Base-by-base conservation (phyloP, 2,888 invertebrate genomes). In the Pediacus dermestoides region DNA sequence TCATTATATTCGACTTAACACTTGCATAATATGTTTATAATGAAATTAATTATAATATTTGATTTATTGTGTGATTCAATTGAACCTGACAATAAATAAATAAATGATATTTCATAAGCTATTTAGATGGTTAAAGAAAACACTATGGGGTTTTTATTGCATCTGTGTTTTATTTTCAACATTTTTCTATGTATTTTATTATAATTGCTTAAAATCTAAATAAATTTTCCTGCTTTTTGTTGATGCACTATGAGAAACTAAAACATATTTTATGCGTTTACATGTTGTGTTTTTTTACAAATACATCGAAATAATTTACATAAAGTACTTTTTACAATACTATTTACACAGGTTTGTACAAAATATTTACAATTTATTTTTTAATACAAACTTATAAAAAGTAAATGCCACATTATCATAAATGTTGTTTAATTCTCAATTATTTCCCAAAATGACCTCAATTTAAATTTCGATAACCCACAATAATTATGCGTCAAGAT, bases 1-100 rank as follows among this genome's bases (percentile, higher is more conserved):
- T 13, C 28, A 62, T 63, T 63, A 62, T 59, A 53, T 61, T 58
- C 58, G 48, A 60, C 55, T 59, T 59, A 60, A 58, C 60, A 57
- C 59, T 57, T 46, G 44, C 42, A 27, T 34, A 34, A 38, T 44
- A 39, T 34, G 42, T 39, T 39, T 46, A 42, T 48, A 42, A 41
- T 43, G 40, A 48, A 45, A 37, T 35, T 48, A 46, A 50, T 50
- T 48, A 44, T 50, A 46, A 42, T 40, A 34, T 27, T 40, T 49
- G 48, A 49, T 50, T 50, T 49, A 49, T 44, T 32, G 34, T 16
- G 16, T 21, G 23, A 9, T 39, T 37, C 21, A 28, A 28, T 3
- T 3, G 11, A 14, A 28, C 14, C 28, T 28, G 28, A 28, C 28
- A 28, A 32, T 23, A 18, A 22, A 32, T 23, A 32, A 21, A 32